Evolutionary conservation across 37 sponge, comb jelly and placozoan genomes (phyloP), one percentile per base, ranked within the genome.

Genomic region (Amphimedon queenslandica): DNA sequence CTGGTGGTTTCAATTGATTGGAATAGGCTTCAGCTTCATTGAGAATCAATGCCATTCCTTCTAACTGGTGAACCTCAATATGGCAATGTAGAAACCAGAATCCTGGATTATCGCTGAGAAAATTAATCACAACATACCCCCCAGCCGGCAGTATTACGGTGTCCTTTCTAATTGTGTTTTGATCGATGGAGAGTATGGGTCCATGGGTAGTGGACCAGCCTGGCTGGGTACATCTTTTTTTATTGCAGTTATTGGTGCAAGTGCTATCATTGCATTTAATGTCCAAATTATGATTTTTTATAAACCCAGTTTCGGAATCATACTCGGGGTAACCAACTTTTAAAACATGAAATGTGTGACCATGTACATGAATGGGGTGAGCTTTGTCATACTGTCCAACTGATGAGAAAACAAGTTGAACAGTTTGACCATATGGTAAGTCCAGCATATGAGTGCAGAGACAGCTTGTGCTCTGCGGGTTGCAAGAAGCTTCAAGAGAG

Each of bases 21-120:
- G 70, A 33, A 53, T 32, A 41, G 38, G 41, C 27, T 1, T 30
- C 28, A 39, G 51, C 69, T 57, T 85, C 86, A 67, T 73, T 67
- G 29, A 85, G 64, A 30, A 88, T 28, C 27, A 82, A 34, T 3
- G 71, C 79, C 88, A 88, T 88, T 1, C 37, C n/a, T n/a, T n/a
- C n/a, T n/a, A n/a, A n/a, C n/a, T n/a, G n/a, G n/a, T n/a, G n/a
- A n/a, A n/a, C n/a, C 63, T 86, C 87, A 25, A 91, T 70, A 69
- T 91, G 92, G 39, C 92, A 91, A 69, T 91, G 92, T 23, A 86
- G 77, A 57, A 90, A 80, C 90, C 90, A 90, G 36, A 42, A 67
- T 23, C 90, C 90, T 13, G 83, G 84, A 43, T 91, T 91, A 71
- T 91, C 84, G 0, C 80, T 37, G 4, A 51, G 63, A 63, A 86